Evolutionary conservation across 2,888 invertebrate species (phyloP).

Genomic region (Synanthedon formicaeformis): DNA sequence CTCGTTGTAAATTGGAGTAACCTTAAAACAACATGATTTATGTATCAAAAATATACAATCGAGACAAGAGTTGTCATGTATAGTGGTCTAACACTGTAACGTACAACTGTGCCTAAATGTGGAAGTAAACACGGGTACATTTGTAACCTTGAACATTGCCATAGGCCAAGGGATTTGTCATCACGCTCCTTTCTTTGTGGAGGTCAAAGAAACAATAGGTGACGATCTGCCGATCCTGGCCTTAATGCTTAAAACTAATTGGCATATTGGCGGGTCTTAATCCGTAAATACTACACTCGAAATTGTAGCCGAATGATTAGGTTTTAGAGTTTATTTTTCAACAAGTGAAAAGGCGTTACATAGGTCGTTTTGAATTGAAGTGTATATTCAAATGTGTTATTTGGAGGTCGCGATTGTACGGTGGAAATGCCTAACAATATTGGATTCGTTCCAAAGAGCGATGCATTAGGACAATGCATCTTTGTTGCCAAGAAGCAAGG

Average conservation of each 20-base stretch:
- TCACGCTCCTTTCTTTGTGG: conserved; percentile 51
- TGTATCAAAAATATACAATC: background rate
- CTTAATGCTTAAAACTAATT: conserved; percentile 43
- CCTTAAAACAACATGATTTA: background rate
- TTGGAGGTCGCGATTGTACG: conserved; percentile 59
- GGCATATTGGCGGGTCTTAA: conserved; percentile 24
- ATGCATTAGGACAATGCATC: conserved; percentile 56
- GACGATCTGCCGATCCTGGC: conserved; percentile 48
- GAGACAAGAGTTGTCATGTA: background rate
- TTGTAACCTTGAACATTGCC: conserved; percentile 48
- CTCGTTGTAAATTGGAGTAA: too few relatives aligned
- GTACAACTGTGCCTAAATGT: conserved; percentile 11
- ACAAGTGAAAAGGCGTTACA: conserved; percentile 8
- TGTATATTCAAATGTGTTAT: conserved; percentile 59
- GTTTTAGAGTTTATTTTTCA: conserved; percentile 8
- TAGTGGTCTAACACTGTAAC: background rate
- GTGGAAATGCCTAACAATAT: conserved; percentile 44
- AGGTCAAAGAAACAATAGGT: conserved; percentile 53
- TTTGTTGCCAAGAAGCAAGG: conserved; percentile 52
- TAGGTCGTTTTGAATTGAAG: conserved; percentile 18
- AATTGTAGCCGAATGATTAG: conserved; percentile 6
- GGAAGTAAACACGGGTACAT: conserved; percentile 16
- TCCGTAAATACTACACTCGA: conserved; percentile 4
- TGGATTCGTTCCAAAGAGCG: conserved; percentile 64
- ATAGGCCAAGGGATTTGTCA: conserved; percentile 41